phyloP scores from a whole-genome alignment of 2,888 invertebrate species.

The Aporophyla lueneburgensis region DNA sequence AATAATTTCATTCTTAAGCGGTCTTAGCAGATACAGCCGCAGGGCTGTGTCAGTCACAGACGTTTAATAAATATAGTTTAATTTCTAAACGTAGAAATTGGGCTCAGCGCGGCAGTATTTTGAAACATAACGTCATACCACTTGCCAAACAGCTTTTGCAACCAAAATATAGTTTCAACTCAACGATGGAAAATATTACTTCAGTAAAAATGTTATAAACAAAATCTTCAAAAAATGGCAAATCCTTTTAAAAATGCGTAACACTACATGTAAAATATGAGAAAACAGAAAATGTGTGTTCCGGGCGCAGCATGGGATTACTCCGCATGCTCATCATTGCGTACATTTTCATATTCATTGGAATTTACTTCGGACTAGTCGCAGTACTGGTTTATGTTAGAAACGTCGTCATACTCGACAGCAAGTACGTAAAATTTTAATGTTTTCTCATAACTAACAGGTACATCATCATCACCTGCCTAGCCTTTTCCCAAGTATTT shows the following conservation, averaged over 20 bases:
- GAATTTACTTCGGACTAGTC: conserved; percentile 81
- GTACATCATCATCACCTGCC: neutral
- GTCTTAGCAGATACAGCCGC: neutral
- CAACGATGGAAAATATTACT: conserved; percentile 7
- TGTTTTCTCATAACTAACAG: neutral
- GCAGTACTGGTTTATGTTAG: conserved; percentile 82
- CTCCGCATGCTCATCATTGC: conserved; percentile 78
- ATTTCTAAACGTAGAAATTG: conserved; percentile 26
- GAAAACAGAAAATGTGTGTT: conserved; percentile 51
- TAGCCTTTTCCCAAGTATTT: neutral
- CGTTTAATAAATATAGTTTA: neutral
- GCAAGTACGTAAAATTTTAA: conserved; percentile 72
- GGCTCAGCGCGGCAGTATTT: conserved; percentile 18
- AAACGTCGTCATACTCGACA: conserved; percentile 71
- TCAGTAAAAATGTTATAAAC: conserved; percentile 23
- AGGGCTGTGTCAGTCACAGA: too few species aligned
- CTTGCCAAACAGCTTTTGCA: conserved; percentile 29
- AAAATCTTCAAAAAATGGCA: conserved; percentile 39
- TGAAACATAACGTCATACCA: conserved; percentile 39
- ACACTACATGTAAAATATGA: conserved; percentile 51
- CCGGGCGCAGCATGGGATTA: conserved; percentile 76
- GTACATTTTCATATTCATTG: conserved; percentile 81
- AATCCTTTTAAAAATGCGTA: conserved; percentile 34
- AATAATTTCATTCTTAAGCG: neutral
- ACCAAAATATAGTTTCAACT: conserved; percentile 17